phyloP scores from a whole-genome alignment of 2,888 invertebrate species.

The Heliconius ethilla region DNA sequence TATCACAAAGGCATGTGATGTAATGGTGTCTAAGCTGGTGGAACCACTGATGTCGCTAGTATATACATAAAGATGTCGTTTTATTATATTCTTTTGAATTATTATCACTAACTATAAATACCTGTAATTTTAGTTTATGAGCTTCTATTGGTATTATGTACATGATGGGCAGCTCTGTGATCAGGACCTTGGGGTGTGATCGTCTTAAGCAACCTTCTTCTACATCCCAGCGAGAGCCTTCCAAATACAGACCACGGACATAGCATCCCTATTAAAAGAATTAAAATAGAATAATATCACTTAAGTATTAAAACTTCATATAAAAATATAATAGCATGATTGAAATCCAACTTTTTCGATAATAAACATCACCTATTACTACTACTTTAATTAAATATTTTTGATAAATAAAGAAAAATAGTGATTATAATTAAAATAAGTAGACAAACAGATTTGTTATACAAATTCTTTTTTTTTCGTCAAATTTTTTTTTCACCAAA shows the following conservation, averaged over 20 bases:
- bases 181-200: slow-evolving; percentile 91
- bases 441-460: too few species aligned
- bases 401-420: too few species aligned
- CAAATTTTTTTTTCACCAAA: too few species aligned
- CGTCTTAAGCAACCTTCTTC: slow-evolving; percentile 85
- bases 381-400: not conserved
- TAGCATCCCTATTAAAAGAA: slow-evolving; percentile 86
- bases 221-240: slow-evolving; percentile 93
- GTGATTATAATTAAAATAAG: too few species aligned
- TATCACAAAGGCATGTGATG: too few species aligned
- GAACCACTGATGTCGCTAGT: too few species aligned
- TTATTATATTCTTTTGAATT: not conserved
- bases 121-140: slow-evolving; percentile 91
- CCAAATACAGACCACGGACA: slow-evolving; percentile 90
- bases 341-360: too few species aligned
- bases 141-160: slow-evolving; percentile 92
- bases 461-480: too few species aligned
- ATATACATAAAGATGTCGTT: not conserved
- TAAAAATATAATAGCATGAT: not conserved
- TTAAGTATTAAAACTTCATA: not conserved
- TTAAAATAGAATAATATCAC: not conserved
- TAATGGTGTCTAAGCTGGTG: too few species aligned
- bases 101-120: slow-evolving; percentile 52
- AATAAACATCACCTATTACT: not conserved
- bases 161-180: slow-evolving; percentile 92